Evolutionary conservation across 2,797 vertebrate genomes (phyloP).

Genomic region (Oryzias sinensis): DNA sequence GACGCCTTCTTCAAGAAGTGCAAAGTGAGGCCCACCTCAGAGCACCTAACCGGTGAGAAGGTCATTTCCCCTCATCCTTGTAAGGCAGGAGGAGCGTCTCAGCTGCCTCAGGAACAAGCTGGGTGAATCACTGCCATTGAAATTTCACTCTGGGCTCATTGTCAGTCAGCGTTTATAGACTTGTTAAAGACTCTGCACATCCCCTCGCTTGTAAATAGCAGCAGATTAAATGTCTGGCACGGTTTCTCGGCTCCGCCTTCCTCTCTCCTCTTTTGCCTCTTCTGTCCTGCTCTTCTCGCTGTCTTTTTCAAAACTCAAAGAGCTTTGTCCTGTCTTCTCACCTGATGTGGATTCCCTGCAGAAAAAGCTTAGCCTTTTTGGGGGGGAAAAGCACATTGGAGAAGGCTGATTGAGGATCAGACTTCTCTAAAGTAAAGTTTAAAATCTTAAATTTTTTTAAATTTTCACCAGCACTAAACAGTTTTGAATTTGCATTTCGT

Average conservation of each 20-base stretch:
- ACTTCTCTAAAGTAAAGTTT: neutral
- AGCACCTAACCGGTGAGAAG: slow-evolving; percentile 83
- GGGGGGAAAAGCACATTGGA: slow-evolving; percentile 32
- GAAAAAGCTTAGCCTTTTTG: slow-evolving; percentile 56
- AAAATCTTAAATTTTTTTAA: slow-evolving; percentile 2
- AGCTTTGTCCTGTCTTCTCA: slow-evolving; percentile 44
- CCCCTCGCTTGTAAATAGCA: slow-evolving; percentile 3
- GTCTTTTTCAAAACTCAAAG: slow-evolving; percentile 51
- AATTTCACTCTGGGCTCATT: slow-evolving; percentile 9
- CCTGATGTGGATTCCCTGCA: slow-evolving; percentile 22
- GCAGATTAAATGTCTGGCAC: slow-evolving; percentile 18
- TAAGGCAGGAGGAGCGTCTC: neutral
- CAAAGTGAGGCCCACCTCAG: slow-evolving; percentile 77
- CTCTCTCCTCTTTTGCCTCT: neutral
- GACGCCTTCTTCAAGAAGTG: slow-evolving; percentile 92
- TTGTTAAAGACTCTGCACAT: neutral
- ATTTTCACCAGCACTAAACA: neutral
- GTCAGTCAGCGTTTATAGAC: slow-evolving; percentile 16
- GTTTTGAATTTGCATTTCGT: neutral
- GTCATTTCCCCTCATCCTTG: neutral
- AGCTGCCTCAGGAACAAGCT: neutral
- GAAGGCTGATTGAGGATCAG: slow-evolving; percentile 11
- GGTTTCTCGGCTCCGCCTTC: neutral
- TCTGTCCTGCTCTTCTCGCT: neutral
- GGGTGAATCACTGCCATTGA: slow-evolving; percentile 8